Base-by-base conservation (phyloP, 2,113 vertebrate genomes). In the Varanus komodoensis region DNA sequence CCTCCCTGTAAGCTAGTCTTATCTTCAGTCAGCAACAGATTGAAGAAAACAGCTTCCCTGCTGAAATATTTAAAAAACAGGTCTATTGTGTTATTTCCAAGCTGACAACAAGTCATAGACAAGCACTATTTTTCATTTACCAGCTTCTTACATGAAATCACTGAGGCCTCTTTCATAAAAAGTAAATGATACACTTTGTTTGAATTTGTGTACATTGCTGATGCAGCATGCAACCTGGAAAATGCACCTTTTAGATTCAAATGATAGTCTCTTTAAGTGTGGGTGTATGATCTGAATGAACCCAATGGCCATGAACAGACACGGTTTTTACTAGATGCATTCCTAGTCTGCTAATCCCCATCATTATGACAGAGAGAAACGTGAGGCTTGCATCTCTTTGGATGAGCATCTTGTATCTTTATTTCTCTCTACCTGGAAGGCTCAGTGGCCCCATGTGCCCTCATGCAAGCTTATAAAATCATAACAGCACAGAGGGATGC, bases 221-320 rank as follows among this genome's bases (percentile, higher is more conserved):
- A 50, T 48, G 19, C 32, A 71, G 25, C 25, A 68, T 48, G n/a
- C 27, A 48, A 71, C 25, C 8, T 85, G 83, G 67, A 85, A 38
- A 71, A 71, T 19, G 52, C 29, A 71, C 44, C 38, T 85, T 85
- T 85, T n/a, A 50, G 15, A 73, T 71, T n/a, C 68, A 71, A 50
- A 50, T 85, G 84, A 85, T n/a, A 85, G 84, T 52, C 27, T 71
- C 48, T 73, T 69, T 85, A 85, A 23, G 32, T 73, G 68, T 71
- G 44, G 67, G 67, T 85, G 83, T 50, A 84, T 84, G 44, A 29
- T 50, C 9, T 85, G 83, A 85, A 85, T 71, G 52, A 85, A 71
- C 69, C 38, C 14, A 8, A 85, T 71, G 27, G 27, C 68, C n/a
- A 23, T 57, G 71, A 74, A 86, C 21, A 57, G 21, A 75, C 19